These are phyloP conservation scores for Achatina immaculata DNA, from an alignment of 1,140 invertebrate species.

Conservation along the genomic window DNA sequence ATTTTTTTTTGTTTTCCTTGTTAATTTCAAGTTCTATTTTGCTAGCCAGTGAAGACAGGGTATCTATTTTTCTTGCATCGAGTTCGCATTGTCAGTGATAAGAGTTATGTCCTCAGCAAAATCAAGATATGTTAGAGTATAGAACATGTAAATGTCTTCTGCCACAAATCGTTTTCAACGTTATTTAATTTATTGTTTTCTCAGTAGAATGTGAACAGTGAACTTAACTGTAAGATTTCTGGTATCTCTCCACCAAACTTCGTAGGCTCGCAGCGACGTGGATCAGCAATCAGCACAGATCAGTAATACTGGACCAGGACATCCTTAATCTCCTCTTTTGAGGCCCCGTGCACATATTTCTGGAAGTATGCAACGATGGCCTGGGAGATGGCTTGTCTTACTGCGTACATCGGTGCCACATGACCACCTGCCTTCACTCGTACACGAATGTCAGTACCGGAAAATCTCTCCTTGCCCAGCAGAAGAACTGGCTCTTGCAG, in stretches of 20 bases:
- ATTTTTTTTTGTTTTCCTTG: no score
- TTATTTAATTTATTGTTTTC: conserved; percentile 16
- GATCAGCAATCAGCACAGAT: conserved; percentile 97
- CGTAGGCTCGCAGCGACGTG: conserved; percentile 98
- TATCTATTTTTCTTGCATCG: no score
- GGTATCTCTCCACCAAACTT: conserved; percentile 99
- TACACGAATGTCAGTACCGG: conserved; percentile 96
- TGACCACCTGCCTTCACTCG: conserved; percentile 98
- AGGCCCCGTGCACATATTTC: conserved; percentile 99
- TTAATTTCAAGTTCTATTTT: no score
- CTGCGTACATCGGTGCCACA: conserved; percentile 98
- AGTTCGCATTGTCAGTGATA: no score
- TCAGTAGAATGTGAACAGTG: background rate
- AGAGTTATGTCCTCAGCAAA: no score
- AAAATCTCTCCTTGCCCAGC: conserved; percentile 94
- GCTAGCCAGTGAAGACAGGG: no score
- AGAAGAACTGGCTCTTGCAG: conserved; percentile 96
- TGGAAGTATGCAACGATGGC: conserved; percentile 98
- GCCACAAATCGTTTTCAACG: no score
- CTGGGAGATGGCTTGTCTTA: conserved; percentile 98
- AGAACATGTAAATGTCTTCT: no score
- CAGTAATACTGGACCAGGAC: conserved; percentile 97
- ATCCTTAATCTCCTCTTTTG: conserved; percentile 99
- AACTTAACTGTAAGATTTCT: conserved; percentile 85
- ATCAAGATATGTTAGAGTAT: no score